Evolutionary conservation across 1,140 invertebrate genomes (phyloP).

Genomic region (Heterodera carotae): DNA sequence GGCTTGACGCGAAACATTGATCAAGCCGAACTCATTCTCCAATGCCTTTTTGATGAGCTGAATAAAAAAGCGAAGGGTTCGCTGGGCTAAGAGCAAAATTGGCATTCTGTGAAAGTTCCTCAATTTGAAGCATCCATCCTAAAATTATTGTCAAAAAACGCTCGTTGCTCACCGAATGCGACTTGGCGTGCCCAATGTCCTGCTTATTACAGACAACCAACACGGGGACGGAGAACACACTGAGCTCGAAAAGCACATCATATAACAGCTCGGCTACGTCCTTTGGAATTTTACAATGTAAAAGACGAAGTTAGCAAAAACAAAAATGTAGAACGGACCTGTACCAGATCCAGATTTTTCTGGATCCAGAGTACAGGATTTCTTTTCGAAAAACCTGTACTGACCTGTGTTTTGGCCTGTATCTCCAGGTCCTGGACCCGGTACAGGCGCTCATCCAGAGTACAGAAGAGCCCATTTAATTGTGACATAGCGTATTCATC

Average conservation of each 20-base stretch:
- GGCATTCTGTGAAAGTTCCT: not conserved
- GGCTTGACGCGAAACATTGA: slow-evolving; percentile 41
- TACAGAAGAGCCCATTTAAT: too few species aligned
- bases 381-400: too few species aligned
- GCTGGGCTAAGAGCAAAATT: not conserved
- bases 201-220: slow-evolving; percentile 54
- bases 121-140: too few species aligned
- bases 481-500: too few species aligned
- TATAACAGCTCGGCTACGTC: slow-evolving; percentile 56
- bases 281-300: slow-evolving; percentile 10
- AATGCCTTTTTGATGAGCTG: slow-evolving; percentile 28
- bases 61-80: slow-evolving; percentile 3
- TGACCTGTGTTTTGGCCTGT: too few species aligned
- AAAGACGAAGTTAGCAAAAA: too few species aligned
- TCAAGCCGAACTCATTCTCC: slow-evolving; percentile 40
- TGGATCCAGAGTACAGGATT: too few species aligned
- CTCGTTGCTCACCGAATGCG: not conserved
- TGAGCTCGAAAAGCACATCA: slow-evolving; percentile 46
- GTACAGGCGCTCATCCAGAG: too few species aligned
- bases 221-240: slow-evolving; percentile 38
- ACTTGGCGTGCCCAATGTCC: slow-evolving; percentile 39
- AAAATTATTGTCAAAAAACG: too few species aligned
- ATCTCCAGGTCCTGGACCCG: too few species aligned
- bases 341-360: too few species aligned
- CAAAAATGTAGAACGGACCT: too few species aligned